Evolutionary conservation across 2,113 vertebrate species (phyloP).

Genomic region (Crotalus tigris): DNA sequence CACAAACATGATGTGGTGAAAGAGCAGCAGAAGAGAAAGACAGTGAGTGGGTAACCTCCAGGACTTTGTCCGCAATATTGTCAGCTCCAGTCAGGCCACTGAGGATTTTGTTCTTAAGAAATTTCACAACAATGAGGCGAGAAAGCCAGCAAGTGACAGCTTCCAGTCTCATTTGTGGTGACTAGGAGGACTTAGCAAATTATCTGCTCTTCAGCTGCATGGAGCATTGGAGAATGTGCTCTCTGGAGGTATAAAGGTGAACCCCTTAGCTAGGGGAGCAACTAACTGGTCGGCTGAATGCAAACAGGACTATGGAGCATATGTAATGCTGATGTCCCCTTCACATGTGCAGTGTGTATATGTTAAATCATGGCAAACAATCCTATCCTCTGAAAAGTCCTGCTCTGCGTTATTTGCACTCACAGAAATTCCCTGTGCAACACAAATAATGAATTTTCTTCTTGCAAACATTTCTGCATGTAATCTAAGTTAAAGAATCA

Average conservation of each 20-base stretch:
- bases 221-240: not conserved
- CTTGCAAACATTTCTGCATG: not conserved
- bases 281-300: not conserved
- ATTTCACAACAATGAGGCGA: not conserved
- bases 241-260: not conserved
- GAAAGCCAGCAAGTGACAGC: not conserved
- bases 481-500: not conserved
- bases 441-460: not conserved
- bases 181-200: not conserved
- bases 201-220: not conserved
- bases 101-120: not conserved
- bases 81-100: not conserved
- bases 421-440: not conserved
- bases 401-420: not conserved
- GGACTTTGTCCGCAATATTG: not conserved
- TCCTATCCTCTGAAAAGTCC: not conserved
- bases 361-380: not conserved
- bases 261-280: not conserved
- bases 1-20: not conserved
- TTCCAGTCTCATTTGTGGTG: not conserved
- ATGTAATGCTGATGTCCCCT: not conserved
- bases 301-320: not conserved
- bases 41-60: not conserved
- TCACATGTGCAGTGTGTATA: not conserved
- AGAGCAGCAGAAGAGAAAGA: not conserved